A percentile compares a stretch with the other conserved stretches of the same genome.
These are phyloP conservation scores for Pseudochromis fuscus DNA, from an alignment of 2,797 vertebrate species.

Conservation along the genomic window DNA sequence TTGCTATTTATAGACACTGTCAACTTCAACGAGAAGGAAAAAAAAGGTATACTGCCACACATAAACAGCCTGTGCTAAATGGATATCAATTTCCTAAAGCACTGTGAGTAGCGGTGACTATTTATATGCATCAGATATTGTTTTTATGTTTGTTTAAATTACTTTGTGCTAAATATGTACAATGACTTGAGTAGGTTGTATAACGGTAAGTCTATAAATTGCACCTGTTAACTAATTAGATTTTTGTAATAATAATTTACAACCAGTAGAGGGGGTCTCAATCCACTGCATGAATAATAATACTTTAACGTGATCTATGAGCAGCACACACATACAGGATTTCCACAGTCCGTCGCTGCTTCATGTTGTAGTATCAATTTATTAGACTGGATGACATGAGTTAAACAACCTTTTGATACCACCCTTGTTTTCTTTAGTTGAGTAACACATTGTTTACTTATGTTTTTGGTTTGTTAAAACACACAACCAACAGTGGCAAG, in stretches of 20 bases:
- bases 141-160: neutral
- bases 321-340: neutral
- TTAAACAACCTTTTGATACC: neutral
- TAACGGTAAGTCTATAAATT: neutral
- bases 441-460: too few species aligned
- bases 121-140: too few species aligned
- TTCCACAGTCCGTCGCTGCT: neutral
- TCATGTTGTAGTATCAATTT: neutral
- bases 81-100: neutral
- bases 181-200: neutral
- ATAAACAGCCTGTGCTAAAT: neutral
- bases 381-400: neutral
- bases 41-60: neutral
- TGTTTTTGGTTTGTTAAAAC: neutral
- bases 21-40: neutral
- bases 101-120: neutral
- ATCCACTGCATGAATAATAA: slow-evolving; percentile 25
- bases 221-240: neutral
- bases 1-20: slow-evolving; percentile 6
- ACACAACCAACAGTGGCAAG: neutral
- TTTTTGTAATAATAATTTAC: slow-evolving; percentile 39
- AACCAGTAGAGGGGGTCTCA: slow-evolving; percentile 63
- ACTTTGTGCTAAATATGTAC: neutral
- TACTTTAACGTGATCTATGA: too few species aligned
- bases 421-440: neutral